Conservation (phyloP, 37 sponge, comb jelly and placozoan genomes). For the Axinella damicornis region DNA sequence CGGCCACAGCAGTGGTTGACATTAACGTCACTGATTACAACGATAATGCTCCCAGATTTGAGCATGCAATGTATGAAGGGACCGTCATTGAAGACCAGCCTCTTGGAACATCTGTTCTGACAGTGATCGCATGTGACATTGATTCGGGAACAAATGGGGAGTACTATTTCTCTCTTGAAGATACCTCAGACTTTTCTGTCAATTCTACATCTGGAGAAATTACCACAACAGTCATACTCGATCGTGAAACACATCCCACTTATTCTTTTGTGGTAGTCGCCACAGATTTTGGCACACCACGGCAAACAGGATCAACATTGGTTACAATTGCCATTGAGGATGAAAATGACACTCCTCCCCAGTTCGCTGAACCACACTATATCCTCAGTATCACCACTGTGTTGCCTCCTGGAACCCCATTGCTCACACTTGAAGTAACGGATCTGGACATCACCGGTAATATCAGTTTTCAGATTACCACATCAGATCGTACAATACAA, state of each 20-base stretch:
- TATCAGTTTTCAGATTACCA: neutral
- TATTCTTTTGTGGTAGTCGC: slow-evolving; percentile 31
- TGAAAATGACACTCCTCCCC: slow-evolving; percentile 59
- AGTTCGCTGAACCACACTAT: slow-evolving; percentile 27
- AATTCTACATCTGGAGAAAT: slow-evolving; percentile 45
- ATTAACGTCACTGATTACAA: slow-evolving; percentile 44
- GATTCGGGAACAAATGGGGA: slow-evolving; percentile 48
- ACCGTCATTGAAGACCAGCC: slow-evolving; percentile 46
- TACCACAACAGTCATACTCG: slow-evolving; percentile 24
- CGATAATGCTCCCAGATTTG: slow-evolving; percentile 68
- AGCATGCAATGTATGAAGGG: slow-evolving; percentile 5
- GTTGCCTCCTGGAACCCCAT: slow-evolving; percentile 6
- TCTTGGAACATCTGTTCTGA: slow-evolving; percentile 24
- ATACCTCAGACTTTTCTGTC: slow-evolving; percentile 22
- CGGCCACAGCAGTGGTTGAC: slow-evolving; percentile 13
- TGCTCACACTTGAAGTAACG: slow-evolving; percentile 33
- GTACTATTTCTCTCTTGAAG: slow-evolving; percentile 27
- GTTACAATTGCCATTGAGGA: slow-evolving; percentile 50
- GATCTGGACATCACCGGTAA: slow-evolving; percentile 39
- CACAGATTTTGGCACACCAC: slow-evolving; percentile 43
- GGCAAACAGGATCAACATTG: slow-evolving; percentile 1
- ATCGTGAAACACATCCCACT: slow-evolving; percentile 31
- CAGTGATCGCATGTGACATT: slow-evolving; percentile 54
- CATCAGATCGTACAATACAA: neutral
- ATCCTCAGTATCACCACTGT: slow-evolving; percentile 36